Conservation (phyloP, 2,797 vertebrate genomes). For the Amazona finschi region DNA sequence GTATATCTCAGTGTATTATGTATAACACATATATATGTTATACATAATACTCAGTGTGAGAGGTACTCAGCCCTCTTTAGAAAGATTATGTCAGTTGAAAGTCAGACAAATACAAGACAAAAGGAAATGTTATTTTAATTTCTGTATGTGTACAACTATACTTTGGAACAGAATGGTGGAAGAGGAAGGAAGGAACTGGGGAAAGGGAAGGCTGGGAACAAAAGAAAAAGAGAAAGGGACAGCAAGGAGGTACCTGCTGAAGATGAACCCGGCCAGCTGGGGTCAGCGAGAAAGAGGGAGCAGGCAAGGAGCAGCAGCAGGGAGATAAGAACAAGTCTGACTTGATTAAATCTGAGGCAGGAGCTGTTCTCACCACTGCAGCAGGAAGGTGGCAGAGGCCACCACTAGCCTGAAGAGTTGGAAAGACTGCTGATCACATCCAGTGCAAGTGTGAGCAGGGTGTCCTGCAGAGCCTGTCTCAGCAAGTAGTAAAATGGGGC, state of each 20-base stretch:
- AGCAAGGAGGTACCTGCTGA: background rate
- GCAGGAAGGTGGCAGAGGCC: background rate
- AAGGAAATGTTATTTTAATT: background rate
- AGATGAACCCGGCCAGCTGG: background rate
- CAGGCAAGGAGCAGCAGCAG: background rate
- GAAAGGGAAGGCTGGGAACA: background rate
- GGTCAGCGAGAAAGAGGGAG: background rate
- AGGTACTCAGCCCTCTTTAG: background rate
- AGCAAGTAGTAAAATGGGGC: background rate
- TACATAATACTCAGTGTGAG: fast-evolving
- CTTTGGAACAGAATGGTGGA: background rate
- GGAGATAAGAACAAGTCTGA: background rate
- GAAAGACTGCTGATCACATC: background rate
- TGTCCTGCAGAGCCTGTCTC: background rate
- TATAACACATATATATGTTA: no score
- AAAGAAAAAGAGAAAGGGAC: background rate
- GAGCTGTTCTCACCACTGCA: background rate
- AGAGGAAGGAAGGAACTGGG: background rate
- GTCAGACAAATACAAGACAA: background rate
- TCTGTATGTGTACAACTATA: background rate
- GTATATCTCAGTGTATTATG: no score
- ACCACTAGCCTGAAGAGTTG: background rate
- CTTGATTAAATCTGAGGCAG: background rate
- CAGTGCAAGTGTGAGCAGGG: background rate
- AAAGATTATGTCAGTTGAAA: background rate